Evolutionary conservation across 1,140 invertebrate species (phyloP).

Genomic region (Drosophila virilis): DNA sequence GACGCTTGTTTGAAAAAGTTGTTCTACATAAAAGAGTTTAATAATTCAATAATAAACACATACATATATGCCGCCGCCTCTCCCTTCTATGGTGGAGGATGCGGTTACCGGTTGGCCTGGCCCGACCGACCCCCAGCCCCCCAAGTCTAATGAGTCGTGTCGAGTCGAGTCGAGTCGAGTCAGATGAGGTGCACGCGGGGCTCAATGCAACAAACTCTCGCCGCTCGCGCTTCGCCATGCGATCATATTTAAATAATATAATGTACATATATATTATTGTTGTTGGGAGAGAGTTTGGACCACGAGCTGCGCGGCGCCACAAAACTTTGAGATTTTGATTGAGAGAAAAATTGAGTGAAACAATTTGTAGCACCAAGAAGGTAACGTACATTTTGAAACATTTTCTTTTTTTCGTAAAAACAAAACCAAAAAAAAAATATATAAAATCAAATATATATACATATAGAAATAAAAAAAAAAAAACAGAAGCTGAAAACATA

Average conservation of each 20-base stretch:
- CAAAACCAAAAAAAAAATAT: conserved; percentile 39
- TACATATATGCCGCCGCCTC: conserved; percentile 8
- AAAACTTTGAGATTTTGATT: conserved; percentile 78
- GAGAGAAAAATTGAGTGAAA: conserved; percentile 80
- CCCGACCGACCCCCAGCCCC: conserved; percentile 1
- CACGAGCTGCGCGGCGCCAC: conserved; percentile 74
- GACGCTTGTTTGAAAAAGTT: conserved; percentile 62
- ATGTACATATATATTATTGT: conserved; percentile 1
- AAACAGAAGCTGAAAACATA: conserved; percentile 2
- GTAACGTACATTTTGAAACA: conserved; percentile 83
- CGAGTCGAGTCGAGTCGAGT: conserved; percentile 22
- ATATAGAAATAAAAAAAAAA: conserved; percentile 10
- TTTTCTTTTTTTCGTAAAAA: conserved; percentile 76
- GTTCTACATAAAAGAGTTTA: conserved; percentile 11
- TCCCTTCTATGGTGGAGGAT: conserved; percentile 32
- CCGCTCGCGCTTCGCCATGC: conserved; percentile 66
- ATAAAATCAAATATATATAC: neutral
- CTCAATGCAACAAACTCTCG: conserved; percentile 80
- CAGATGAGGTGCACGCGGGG: conserved; percentile 72
- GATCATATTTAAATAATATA: conserved; percentile 34
- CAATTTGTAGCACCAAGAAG: conserved; percentile 82
- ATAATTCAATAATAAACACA: neutral
- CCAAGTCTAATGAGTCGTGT: conserved; percentile 41
- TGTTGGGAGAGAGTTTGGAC: conserved; percentile 72
- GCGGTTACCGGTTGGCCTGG: conserved; percentile 47